Evolutionary conservation across 2,797 vertebrate species (phyloP).

Genomic region (Notolabrus celidotus): DNA sequence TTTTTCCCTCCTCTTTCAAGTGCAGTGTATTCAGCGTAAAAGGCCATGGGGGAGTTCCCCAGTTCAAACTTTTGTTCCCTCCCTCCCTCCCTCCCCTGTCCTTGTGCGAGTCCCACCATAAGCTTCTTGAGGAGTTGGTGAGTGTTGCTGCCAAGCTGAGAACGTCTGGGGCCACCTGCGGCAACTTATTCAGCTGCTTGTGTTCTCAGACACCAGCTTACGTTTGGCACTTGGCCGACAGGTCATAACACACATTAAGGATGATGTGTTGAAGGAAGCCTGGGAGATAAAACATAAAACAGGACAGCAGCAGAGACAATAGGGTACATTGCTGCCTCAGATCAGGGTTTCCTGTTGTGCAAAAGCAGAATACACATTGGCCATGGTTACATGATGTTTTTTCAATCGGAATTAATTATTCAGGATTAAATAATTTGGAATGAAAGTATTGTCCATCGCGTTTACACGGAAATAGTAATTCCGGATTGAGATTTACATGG

Average conservation of each 20-base stretch:
- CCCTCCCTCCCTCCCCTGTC: conserved; percentile 3
- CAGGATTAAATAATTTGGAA: too few species aligned
- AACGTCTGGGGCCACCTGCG: conserved; percentile 65
- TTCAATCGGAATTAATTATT: too few species aligned
- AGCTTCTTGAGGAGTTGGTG: conserved; percentile 63
- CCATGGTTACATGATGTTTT: too few species aligned
- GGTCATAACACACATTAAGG: conserved; percentile 35
- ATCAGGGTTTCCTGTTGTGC: background rate
- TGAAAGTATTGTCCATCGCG: too few species aligned
- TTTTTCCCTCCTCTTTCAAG: conserved; percentile 12
- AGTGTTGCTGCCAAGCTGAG: conserved; percentile 59
- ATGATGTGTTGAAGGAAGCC: conserved; percentile 46
- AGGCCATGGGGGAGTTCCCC: conserved; percentile 52
- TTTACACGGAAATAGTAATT: too few species aligned
- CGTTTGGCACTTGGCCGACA: conserved; percentile 56
- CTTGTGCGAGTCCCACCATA: conserved; percentile 54
- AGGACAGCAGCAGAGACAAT: conserved; percentile 2
- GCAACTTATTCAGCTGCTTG: conserved; percentile 62
- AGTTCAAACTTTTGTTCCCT: conserved; percentile 53
- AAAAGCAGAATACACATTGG: conserved; percentile 2
- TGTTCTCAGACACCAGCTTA: conserved; percentile 54
- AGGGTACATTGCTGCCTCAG: background rate
- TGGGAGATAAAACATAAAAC: conserved; percentile 52
- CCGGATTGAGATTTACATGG: too few species aligned
- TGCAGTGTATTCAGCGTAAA: conserved; percentile 45